A percentile compares a stretch with the other conserved stretches of the same genome.
These are phyloP conservation scores for Limnephilus rhombicus DNA, from an alignment of 2,888 invertebrate species.

Conservation along the genomic window DNA sequence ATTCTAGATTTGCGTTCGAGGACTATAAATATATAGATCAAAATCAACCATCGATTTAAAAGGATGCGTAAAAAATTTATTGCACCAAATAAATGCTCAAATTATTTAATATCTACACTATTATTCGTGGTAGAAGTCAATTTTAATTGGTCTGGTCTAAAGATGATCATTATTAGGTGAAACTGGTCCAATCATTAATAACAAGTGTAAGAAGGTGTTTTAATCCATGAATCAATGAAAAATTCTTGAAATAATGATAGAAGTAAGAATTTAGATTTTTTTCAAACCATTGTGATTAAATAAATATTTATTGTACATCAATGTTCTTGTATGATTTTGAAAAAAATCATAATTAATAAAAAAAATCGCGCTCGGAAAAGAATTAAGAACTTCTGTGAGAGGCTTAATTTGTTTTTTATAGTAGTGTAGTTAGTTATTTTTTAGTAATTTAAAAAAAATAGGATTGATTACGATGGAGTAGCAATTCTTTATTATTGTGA, in stretches of 20 bases:
- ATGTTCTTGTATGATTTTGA: constrained; percentile 16
- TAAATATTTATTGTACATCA: background rate
- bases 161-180: too few relatives aligned
- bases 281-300: background rate
- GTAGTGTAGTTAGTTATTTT: constrained; percentile 12
- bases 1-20: too few relatives aligned
- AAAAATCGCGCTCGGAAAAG: background rate
- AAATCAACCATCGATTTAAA: too few relatives aligned
- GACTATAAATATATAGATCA: too few relatives aligned
- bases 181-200: too few relatives aligned
- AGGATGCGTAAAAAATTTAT: background rate
- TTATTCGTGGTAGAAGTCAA: too few relatives aligned
- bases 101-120: too few relatives aligned
- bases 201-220: too few relatives aligned
- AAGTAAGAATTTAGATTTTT: background rate
- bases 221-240: too few relatives aligned
- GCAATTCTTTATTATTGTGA: background rate
- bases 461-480: background rate
- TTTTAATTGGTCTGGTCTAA: too few relatives aligned
- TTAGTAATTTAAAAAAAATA: constrained; percentile 8
- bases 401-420: constrained; percentile 9
- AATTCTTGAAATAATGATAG: too few relatives aligned
- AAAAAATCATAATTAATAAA: background rate
- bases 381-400: background rate
- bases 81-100: background rate